These are phyloP conservation scores for Cydia strobilella DNA, from an alignment of 1,140 invertebrate genomes.

Conservation along the genomic window DNA sequence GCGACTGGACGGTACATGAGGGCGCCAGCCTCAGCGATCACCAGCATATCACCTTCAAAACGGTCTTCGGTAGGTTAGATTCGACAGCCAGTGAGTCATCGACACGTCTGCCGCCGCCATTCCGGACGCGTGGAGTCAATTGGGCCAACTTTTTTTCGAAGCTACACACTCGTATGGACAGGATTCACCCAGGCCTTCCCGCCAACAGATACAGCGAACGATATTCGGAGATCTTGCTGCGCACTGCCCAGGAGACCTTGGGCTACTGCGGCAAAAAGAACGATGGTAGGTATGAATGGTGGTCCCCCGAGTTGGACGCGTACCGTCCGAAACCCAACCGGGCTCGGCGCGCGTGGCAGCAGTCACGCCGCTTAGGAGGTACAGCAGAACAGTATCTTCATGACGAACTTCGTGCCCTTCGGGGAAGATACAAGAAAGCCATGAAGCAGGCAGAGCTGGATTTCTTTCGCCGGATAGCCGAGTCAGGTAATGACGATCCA, in stretches of 20 bases:
- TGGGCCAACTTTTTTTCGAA: no score
- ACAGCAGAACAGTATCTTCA: not conserved
- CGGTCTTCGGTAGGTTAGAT: not conserved
- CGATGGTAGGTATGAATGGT: no score
- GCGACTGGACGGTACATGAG: slow-evolving; percentile 39
- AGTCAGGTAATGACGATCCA: slow-evolving; percentile 30
- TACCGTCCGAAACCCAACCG: slow-evolving; percentile 30
- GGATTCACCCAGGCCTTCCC: no score
- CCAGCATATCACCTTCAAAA: slow-evolving; percentile 36
- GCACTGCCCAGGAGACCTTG: no score
- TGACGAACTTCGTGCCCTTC: not conserved
- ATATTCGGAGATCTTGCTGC: no score
- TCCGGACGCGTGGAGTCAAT: no score
- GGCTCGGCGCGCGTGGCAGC: slow-evolving; percentile 41
- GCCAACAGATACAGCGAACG: no score
- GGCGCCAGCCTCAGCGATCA: slow-evolving; percentile 44
- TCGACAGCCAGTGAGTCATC: no score
- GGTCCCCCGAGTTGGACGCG: slow-evolving; percentile 37
- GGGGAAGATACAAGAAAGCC: slow-evolving; percentile 19
- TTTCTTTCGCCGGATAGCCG: slow-evolving; percentile 23
- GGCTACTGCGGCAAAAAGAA: no score
- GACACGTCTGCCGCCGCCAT: no score
- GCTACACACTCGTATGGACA: not conserved
- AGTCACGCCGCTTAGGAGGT: not conserved
- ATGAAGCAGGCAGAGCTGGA: slow-evolving; percentile 26